Conservation (phyloP, 2,797 vertebrate species). For the Pangasius sanitwongsei region DNA sequence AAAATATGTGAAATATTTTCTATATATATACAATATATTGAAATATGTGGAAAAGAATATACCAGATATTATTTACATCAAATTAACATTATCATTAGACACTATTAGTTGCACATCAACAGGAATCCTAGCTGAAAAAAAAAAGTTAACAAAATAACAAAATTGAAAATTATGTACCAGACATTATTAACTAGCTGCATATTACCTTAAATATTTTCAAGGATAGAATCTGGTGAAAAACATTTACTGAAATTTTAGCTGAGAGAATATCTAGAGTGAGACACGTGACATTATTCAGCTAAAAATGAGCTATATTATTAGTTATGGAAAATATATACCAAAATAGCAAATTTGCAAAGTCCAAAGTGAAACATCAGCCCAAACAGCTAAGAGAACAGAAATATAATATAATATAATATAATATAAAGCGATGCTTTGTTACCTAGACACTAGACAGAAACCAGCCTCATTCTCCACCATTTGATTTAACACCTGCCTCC, state of each 20-base stretch:
- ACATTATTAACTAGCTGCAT: neutral
- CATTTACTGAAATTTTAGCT: neutral
- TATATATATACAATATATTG: no score
- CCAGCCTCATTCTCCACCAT: constrained; percentile 71
- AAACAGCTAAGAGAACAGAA: neutral
- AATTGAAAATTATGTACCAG: neutral
- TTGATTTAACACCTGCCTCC: constrained; percentile 71
- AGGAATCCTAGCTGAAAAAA: neutral
- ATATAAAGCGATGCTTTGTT: constrained; percentile 8
- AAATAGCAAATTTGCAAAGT: neutral
- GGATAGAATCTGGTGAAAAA: neutral
- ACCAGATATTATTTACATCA: neutral
- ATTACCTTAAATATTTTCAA: neutral
- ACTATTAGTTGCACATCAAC: neutral
- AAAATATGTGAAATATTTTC: no score
- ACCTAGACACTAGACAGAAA: constrained; percentile 77
- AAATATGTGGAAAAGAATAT: neutral
- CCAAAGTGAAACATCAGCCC: neutral
- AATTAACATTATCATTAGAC: neutral
- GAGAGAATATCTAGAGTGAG: neutral
- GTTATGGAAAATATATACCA: neutral
- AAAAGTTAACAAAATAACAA: neutral
- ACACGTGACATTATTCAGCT: neutral
- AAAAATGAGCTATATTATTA: neutral
- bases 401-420: neutral